A percentile compares a stretch with the other conserved stretches of the same genome.
Conservation (phyloP, 2,888 invertebrate species). For the Ichneumoninae sp. region DNA sequence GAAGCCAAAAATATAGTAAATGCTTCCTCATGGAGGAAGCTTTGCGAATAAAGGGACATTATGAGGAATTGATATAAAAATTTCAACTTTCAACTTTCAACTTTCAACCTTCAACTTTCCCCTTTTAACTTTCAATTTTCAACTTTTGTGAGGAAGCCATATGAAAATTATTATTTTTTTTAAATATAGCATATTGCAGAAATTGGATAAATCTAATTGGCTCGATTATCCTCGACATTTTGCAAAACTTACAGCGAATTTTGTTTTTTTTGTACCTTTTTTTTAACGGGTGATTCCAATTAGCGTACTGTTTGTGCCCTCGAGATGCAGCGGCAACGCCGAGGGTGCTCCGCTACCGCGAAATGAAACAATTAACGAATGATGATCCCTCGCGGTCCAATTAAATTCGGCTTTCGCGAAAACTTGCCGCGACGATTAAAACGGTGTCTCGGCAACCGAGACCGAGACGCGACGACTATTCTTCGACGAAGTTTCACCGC, state of each 20-base stretch:
- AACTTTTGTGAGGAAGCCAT: too few relatives aligned
- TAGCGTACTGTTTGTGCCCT: background rate
- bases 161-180: too few relatives aligned
- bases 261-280: background rate
- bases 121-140: too few relatives aligned
- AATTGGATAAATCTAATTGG: background rate
- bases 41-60: too few relatives aligned
- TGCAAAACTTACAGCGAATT: background rate
- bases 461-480: background rate
- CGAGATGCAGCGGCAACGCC: background rate
- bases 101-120: too few relatives aligned
- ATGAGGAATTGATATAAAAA: too few relatives aligned
- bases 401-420: background rate
- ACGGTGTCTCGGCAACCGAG: background rate
- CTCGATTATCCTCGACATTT: background rate
- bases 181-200: background rate
- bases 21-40: too few relatives aligned
- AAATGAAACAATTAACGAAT: constrained; percentile 31
- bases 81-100: too few relatives aligned
- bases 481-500: background rate
- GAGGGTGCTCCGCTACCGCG: background rate
- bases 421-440: constrained; percentile 1
- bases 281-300: background rate
- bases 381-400: constrained; percentile 20
- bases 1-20: too few relatives aligned